Base-by-base conservation (phyloP, 2,888 invertebrate genomes). In the Clistopyga incitator region DNA sequence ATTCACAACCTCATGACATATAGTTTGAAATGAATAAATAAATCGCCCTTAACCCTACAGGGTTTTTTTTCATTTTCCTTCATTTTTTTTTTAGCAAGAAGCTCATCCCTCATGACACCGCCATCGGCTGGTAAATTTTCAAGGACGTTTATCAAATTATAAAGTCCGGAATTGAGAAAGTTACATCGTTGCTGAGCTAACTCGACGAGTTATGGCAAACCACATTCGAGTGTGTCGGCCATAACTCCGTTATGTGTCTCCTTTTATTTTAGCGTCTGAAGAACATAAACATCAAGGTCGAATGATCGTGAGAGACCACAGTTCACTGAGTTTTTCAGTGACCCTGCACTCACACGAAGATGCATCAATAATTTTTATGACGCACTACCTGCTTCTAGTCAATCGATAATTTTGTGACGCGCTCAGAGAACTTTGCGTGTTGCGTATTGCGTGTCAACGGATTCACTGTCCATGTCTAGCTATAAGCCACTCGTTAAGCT, bases 151-250 rank as follows among this genome's bases (percentile, higher is more conserved):
- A 15, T 70, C 61, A 64, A 50, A 64, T 50, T 61, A 45, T 38
- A n/a, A 64, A 78, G 38, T 18, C n/a, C 4, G 3, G 18, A 70
- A 78, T 78, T 78, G 52, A 42, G 52, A 52, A 78, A 71, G 78
- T 78, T 78, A 52, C 23, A 70, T 38, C 70, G 25, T 78, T 61
- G 34, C 38, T 13, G 42, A 38, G 18, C 25, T 65, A n/a, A 29
- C 70, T 71, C 42, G 25, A 15, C n/a, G 71, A 54, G 54, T 52
- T 71, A 50, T 45, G 64, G 71, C 54, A 45, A 54, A 78, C 71
- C 54, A 54, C n/a, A 45, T 71, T 52, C n/a, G 50, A n/a, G 52
- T n/a, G 29, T 25, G n/a, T n/a, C 52, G 1, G 29, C 42, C 3
- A 54, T 34, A 68, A 78, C 34, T 64, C 64, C 2, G 23, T 54